Evolutionary conservation across 2,113 vertebrate genomes (phyloP), one percentile per base, ranked within the genome.

Genomic region (Uria aalge): DNA sequence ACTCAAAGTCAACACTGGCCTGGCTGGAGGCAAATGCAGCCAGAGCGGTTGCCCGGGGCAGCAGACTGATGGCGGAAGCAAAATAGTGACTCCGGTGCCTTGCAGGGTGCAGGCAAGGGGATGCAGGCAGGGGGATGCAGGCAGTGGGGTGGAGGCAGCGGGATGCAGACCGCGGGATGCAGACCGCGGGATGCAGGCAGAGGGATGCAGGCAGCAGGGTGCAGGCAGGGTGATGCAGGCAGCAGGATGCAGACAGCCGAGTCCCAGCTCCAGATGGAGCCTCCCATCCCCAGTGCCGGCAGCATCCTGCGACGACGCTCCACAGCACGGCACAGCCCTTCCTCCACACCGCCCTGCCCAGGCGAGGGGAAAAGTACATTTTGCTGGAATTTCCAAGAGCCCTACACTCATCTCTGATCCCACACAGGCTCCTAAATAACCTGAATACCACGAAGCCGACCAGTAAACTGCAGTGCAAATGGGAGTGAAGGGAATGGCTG

Each of bases 391-490:
- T 94, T 59, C 84, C 66, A 22, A 43, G 29, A 63, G 72, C 50
- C 55, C 34, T 60, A 7, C 30, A 2, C 0, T 85, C 56, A 43
- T 18, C 36, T 26, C 73, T 12, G 23, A 17, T 34, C 27, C 48
- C 56, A 63, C 0, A 0, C 1, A 0, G 5, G 47, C 30, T 86
- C 41, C 0, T 7, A 17, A 66, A 63, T 15, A 13, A 17, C 8
- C 32, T 10, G 56, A 38, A 56, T 10, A 17, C 26, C 38, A 15
- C 12, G 2, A 40, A 69, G 20, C 11, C 7, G 1, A 34, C 19
- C 34, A 29, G 89, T n/a, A 76, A 76, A n/a, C 22, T 27, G 12
- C 15, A 26, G 71, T 11, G 74, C 38, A 75, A 77, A 52, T 3
- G 68, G 73, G 43, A 60, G 69, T 0, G 40, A 45, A 56, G 53